phyloP scores from a whole-genome alignment of 2,797 vertebrate species.

The Argyrosomus regius region DNA sequence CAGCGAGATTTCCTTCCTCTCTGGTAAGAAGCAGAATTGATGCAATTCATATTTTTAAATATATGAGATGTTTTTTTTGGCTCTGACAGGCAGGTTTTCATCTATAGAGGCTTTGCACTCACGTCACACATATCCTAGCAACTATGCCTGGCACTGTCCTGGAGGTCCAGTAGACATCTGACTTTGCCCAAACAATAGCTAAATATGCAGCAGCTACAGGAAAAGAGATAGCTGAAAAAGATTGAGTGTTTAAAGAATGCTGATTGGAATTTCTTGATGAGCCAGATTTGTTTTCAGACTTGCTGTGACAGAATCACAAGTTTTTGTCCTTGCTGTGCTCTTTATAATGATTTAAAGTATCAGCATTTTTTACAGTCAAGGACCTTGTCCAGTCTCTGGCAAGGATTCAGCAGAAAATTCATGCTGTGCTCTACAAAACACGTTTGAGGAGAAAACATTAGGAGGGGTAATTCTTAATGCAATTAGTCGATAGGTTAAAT shows the following conservation, averaged over 20 bases:
- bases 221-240: conserved; percentile 4
- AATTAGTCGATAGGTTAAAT: background rate
- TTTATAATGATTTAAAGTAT: conserved; percentile 3
- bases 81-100: conserved; percentile 4
- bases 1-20: conserved; percentile 93
- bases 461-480: background rate
- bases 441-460: background rate
- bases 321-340: background rate
- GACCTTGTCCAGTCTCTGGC: background rate
- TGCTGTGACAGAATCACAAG: background rate
- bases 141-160: background rate
- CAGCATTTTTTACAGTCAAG: conserved; percentile 16
- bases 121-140: conserved; percentile 2
- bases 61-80: background rate
- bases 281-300: background rate
- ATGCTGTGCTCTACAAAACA: background rate
- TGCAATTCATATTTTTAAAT: conserved; percentile 5
- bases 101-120: background rate
- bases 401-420: conserved; percentile 6
- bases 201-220: conserved; percentile 5
- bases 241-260: background rate
- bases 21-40: conserved; percentile 80
- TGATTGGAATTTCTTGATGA: background rate
- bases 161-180: conserved; percentile 13
- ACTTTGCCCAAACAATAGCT: conserved; percentile 6